Evolutionary conservation across 1,140 invertebrate genomes (phyloP), one percentile per base, ranked within the genome.

Genomic region (Diploscapter pachys): DNA sequence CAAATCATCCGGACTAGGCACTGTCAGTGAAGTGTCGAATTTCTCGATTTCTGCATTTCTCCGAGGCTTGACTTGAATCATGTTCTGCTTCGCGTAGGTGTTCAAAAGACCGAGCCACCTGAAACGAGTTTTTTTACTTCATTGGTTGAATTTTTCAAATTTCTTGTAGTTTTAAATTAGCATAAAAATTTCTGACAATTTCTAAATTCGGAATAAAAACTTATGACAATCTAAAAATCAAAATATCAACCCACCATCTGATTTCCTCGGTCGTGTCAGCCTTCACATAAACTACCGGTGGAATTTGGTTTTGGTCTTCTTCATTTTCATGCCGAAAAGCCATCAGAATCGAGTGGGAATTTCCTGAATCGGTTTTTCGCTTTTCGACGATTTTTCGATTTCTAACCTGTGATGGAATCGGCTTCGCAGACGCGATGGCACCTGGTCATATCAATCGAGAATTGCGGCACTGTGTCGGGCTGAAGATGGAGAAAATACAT

Each of bases 391-490:
- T 31, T 31, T 31, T 31, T 31, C 31, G 31, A 31, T 31, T 31
- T 31, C 31, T 31, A 31, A 31, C 31, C 31, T 31, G 83, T 84
- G 70, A 84, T 85, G n/a, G 84, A 69, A 70, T 85, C 81, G 5
- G 83, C 83, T 52, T 82, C 83, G 71, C 81, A 84, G 2, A 84
- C 84, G 51, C 84, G 75, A 67, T 83, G 83, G 81, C 88, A 88
- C 71, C 83, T 82, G 74, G 89, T 89, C 94, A 98, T 96, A 86
- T 97, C 93, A 80, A 98, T 92, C 80, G 91, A 91, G 66, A 93
- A 93, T 88, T 96, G 94, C 9, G 94, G 94, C 79, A 96, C 91
- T 64, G 94, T 97, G 86, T 95, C 93, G 63, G 92, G 92, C 93
- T 96, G 88, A 3, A 89, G 74, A 73, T 72, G 48, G 31, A 31